These are phyloP conservation scores for Leptopilina boulardi DNA, from an alignment of 1,140 invertebrate species.

Conservation along the genomic window DNA sequence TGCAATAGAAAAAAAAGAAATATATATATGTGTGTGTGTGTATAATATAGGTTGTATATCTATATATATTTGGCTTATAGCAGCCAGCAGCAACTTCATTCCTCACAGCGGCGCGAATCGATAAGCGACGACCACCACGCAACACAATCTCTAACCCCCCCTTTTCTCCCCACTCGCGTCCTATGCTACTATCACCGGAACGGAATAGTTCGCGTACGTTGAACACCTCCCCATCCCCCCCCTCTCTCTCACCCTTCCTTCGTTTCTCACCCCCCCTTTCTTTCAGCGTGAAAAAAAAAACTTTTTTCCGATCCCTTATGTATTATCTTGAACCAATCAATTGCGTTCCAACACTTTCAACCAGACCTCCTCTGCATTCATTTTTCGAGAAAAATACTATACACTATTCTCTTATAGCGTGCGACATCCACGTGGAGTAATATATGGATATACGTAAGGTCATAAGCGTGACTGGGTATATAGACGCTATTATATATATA, in stretches of 20 bases:
- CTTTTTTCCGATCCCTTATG: not conserved
- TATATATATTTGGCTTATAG: slow-evolving; percentile 38
- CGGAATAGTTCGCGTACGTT: slow-evolving; percentile 18
- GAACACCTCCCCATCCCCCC: slow-evolving; percentile 28
- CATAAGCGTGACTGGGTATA: no score
- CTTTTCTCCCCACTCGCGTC: slow-evolving; percentile 28
- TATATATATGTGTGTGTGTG: not conserved
- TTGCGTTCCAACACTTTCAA: no score
- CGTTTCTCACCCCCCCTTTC: not conserved
- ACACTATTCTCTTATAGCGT: no score
- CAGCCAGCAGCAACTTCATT: slow-evolving; percentile 44
- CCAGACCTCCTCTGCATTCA: no score
- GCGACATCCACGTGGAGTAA: no score
- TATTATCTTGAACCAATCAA: no score
- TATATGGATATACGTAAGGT: no score
- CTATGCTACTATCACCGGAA: slow-evolving; percentile 3
- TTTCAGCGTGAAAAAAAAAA: no score
- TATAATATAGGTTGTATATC: no score
- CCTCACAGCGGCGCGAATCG: slow-evolving; percentile 48
- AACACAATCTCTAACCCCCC: slow-evolving; percentile 45
- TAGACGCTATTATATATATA: no score
- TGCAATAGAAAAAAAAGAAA: not conserved
- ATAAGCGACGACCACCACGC: slow-evolving; percentile 55
- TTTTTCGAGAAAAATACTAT: no score
- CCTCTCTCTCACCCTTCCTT: slow-evolving; percentile 26